These are phyloP conservation scores for Scolanthus callimorphus DNA, from an alignment of 92 coral and sea anemone species.

Conservation along the genomic window DNA sequence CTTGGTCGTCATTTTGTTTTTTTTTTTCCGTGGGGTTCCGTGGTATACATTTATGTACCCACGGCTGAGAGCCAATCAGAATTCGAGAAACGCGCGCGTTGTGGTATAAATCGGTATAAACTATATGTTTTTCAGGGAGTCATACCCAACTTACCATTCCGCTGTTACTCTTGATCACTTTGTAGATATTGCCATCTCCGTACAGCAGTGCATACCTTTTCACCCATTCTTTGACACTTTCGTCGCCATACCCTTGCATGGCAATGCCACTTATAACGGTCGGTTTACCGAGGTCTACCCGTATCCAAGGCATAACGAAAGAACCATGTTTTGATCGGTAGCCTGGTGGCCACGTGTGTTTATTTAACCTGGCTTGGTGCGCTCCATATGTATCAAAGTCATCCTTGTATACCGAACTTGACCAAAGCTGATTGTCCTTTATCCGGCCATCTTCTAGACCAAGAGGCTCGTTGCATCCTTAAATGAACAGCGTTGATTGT, in stretches of 20 bases:
- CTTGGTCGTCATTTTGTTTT: no score
- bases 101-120: no score
- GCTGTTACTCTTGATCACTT: neutral
- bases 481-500: no score
- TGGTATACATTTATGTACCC: no score
- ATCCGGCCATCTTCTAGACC: conserved; percentile 39
- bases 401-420: conserved; percentile 11
- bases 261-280: conserved; percentile 43
- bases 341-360: conserved; percentile 22
- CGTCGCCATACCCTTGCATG: conserved; percentile 54
- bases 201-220: conserved; percentile 22
- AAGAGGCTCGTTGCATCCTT: conserved; percentile 30
- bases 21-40: no score
- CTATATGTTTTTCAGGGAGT: no score
- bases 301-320: conserved; percentile 12
- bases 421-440: conserved; percentile 20
- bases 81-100: no score
- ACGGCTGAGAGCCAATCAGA: no score
- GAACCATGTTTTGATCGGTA: conserved; percentile 15
- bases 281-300: conserved; percentile 22
- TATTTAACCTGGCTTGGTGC: conserved; percentile 39
- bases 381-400: conserved; percentile 28
- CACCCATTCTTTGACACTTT: conserved; percentile 35
- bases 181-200: neutral
- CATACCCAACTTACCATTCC: no score